Evolutionary conservation across 2,113 vertebrate species (phyloP).

Genomic region (Toxostoma redivivum): DNA sequence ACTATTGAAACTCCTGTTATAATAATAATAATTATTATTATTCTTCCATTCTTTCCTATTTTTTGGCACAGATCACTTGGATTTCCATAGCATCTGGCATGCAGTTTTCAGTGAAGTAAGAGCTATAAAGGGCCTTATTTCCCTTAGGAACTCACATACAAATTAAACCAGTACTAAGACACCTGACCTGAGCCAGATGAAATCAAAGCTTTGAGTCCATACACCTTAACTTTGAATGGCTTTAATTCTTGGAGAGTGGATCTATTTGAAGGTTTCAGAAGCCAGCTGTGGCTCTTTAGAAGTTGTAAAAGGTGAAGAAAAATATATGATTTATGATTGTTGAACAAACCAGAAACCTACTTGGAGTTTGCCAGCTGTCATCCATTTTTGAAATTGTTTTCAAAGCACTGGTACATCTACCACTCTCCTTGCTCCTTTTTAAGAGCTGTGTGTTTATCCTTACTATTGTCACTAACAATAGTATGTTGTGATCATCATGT

Average conservation of each 20-base stretch:
- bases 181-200: slow-evolving; percentile 28
- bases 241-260: background rate
- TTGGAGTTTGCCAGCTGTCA: background rate
- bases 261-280: slow-evolving; percentile 5
- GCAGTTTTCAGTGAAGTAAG: background rate
- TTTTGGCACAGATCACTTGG: background rate
- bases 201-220: slow-evolving; percentile 11
- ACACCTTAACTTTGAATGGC: background rate
- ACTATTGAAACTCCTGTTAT: background rate
- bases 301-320: background rate
- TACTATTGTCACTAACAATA: background rate
- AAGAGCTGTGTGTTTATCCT: background rate
- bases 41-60: background rate
- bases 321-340: background rate
- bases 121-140: slow-evolving; percentile 18
- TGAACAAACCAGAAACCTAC: background rate
- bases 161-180: slow-evolving; percentile 7
- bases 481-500: background rate
- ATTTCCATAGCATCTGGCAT: slow-evolving; percentile 41
- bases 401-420: background rate
- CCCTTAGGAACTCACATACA: background rate
- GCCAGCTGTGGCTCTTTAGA: background rate
- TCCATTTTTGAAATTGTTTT: background rate
- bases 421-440: background rate
- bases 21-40: background rate